These are phyloP conservation scores for Pachymerium ferrugineum DNA, from an alignment of 2,888 invertebrate genomes.

Conservation along the genomic window DNA sequence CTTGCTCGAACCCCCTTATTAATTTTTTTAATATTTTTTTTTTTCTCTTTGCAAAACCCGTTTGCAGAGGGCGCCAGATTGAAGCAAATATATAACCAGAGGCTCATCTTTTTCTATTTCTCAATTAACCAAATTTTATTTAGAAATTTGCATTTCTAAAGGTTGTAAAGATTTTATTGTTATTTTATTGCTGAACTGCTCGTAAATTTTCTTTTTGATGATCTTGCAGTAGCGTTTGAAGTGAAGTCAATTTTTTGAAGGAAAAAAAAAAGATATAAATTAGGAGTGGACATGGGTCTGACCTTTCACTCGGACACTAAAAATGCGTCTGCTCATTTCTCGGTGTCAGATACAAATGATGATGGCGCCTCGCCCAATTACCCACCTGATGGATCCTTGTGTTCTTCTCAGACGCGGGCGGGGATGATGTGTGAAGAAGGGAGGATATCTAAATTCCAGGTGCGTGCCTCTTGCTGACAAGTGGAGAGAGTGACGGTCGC, in stretches of 20 bases:
- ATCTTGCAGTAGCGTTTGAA: not conserved
- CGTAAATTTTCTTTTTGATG: slow-evolving; percentile 18
- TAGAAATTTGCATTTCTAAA: not conserved
- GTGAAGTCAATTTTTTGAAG: not conserved
- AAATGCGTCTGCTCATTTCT: slow-evolving; percentile 14
- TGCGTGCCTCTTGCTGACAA: slow-evolving; percentile 8
- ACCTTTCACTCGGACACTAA: not conserved
- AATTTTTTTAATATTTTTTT: slow-evolving; percentile 10
- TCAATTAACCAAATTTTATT: not conserved
- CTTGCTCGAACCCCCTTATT: slow-evolving; percentile 1
- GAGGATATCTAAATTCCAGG: slow-evolving; percentile 18
- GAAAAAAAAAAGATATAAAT: not conserved
- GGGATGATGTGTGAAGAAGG: slow-evolving; percentile 14
- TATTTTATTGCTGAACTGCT: not conserved
- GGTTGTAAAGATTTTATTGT: slow-evolving; percentile 3
- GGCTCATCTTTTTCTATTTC: not conserved
- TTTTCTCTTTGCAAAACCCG: not conserved
- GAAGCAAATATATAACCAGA: not conserved
- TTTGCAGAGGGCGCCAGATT: not conserved
- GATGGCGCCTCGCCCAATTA: slow-evolving; percentile 16
- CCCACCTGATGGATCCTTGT: slow-evolving; percentile 12
- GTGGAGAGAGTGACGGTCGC: slow-evolving; percentile 8
- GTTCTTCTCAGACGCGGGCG: slow-evolving; percentile 6
- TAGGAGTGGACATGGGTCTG: not conserved
- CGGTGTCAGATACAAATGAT: slow-evolving; percentile 18